Evolutionary conservation across 2,113 vertebrate genomes (phyloP).

Genomic region (Cariama cristata): DNA sequence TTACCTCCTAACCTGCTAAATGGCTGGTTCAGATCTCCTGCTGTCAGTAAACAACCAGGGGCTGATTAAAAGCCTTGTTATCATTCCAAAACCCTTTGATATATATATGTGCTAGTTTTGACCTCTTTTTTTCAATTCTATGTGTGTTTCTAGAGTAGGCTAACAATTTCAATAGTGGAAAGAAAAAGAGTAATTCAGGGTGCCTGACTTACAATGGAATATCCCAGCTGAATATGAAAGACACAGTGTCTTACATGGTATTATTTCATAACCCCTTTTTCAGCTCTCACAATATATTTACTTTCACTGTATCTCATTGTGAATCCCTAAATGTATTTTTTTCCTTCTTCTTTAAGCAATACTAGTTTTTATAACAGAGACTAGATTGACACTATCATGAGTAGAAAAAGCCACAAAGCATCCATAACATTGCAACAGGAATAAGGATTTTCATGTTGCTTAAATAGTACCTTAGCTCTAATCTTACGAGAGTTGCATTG

Average conservation of each 20-base stretch:
- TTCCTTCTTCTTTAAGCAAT: background rate
- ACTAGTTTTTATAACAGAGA: background rate
- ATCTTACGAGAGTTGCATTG: background rate
- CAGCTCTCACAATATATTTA: background rate
- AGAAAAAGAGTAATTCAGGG: background rate
- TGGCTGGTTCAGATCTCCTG: slow-evolving; percentile 45
- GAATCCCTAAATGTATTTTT: background rate
- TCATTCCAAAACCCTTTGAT: slow-evolving; percentile 35
- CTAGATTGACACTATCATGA: background rate
- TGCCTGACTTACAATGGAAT: background rate
- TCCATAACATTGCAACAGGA: background rate
- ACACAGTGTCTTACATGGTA: background rate
- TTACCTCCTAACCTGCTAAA: slow-evolving; percentile 59
- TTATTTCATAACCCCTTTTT: background rate
- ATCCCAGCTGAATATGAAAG: background rate
- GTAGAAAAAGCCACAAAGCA: background rate
- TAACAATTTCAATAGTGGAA: background rate
- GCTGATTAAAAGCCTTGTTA: slow-evolving; percentile 60
- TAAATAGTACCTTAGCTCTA: background rate
- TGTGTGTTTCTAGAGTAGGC: slow-evolving; percentile 8
- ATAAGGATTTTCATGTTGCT: background rate
- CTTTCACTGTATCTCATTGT: background rate
- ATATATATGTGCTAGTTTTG: background rate
- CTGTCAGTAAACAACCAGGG: slow-evolving; percentile 50
- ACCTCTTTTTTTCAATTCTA: slow-evolving; percentile 25